These are phyloP conservation scores for Rhagium mordax DNA, from an alignment of 2,888 invertebrate genomes.

Conservation along the genomic window DNA sequence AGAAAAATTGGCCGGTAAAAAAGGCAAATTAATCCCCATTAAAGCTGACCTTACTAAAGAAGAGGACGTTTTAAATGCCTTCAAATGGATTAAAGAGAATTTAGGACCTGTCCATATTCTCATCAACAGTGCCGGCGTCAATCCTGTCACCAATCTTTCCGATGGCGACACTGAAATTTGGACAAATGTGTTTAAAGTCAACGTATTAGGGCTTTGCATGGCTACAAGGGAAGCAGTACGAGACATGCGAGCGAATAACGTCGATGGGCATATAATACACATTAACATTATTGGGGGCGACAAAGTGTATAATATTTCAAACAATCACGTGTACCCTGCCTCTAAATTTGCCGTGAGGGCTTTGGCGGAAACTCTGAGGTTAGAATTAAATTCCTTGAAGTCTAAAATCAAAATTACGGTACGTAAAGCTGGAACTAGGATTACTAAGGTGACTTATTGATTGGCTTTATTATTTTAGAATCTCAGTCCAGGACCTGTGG, in stretches of 20 bases:
- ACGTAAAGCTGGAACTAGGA: too few relatives aligned
- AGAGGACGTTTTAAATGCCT: conserved; percentile 57
- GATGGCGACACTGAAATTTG: conserved; percentile 47
- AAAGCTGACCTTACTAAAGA: conserved; percentile 63
- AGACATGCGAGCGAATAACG: conserved; percentile 47
- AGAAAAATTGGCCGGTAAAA: conserved; percentile 37
- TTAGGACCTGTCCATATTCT: conserved; percentile 62
- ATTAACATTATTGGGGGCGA: conserved; percentile 54
- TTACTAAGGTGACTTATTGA: background rate
- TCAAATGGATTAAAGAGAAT: conserved; percentile 60
- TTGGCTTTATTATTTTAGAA: conserved; percentile 17
- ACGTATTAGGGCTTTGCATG: conserved; percentile 20
- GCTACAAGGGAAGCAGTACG: conserved; percentile 51
- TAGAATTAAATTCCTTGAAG: conserved; percentile 19
- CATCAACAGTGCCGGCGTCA: conserved; percentile 64
- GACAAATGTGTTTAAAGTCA: background rate
- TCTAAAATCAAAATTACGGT: conserved; percentile 28
- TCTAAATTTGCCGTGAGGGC: conserved; percentile 15
- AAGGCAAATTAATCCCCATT: conserved; percentile 58
- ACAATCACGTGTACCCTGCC: conserved; percentile 32
- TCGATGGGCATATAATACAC: conserved; percentile 54
- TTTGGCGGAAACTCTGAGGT: conserved; percentile 22
- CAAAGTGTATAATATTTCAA: conserved; percentile 41
- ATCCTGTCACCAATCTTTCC: conserved; percentile 38
- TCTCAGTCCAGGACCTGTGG: conserved; percentile 36